Evolutionary conservation across 2,113 vertebrate species (phyloP).

Genomic region (Amblyopsis rosae): DNA sequence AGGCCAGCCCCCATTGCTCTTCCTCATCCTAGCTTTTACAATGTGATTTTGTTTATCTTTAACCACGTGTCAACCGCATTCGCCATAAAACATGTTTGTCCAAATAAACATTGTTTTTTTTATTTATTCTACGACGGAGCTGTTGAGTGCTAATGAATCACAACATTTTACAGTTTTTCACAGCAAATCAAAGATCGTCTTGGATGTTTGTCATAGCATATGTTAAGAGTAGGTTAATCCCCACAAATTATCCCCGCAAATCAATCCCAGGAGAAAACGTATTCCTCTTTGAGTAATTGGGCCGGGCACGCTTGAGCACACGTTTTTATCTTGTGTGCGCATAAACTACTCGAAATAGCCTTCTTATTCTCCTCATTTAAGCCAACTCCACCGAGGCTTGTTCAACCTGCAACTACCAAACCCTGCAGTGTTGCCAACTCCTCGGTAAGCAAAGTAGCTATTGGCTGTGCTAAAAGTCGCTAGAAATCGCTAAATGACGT

Average conservation of each 20-base stretch:
- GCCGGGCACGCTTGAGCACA: too few species aligned
- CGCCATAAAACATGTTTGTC: constrained; percentile 36
- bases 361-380: too few species aligned
- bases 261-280: constrained; percentile 34
- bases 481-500: too few species aligned
- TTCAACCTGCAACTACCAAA: too few species aligned
- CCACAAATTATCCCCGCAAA: constrained; percentile 16
- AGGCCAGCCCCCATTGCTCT: constrained; percentile 26
- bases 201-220: constrained; percentile 18
- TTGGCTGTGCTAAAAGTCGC: too few species aligned
- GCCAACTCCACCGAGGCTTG: too few species aligned
- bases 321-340: too few species aligned
- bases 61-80: constrained; percentile 37
- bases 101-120: constrained; percentile 34
- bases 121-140: constrained; percentile 26
- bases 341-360: too few species aligned
- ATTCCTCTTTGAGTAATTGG: not conserved
- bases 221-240: not conserved
- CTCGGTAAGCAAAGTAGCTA: too few species aligned
- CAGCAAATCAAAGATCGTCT: constrained; percentile 28
- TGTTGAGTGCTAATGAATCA: constrained; percentile 48
- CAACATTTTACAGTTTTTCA: constrained; percentile 10
- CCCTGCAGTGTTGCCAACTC: too few species aligned
- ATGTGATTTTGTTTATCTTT: not conserved
- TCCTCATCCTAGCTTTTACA: constrained; percentile 19